A percentile compares a stretch with the other conserved stretches of the same genome.
Evolutionary conservation across 2,888 invertebrate genomes (phyloP).

Genomic region (Ichneumoninae sp.): DNA sequence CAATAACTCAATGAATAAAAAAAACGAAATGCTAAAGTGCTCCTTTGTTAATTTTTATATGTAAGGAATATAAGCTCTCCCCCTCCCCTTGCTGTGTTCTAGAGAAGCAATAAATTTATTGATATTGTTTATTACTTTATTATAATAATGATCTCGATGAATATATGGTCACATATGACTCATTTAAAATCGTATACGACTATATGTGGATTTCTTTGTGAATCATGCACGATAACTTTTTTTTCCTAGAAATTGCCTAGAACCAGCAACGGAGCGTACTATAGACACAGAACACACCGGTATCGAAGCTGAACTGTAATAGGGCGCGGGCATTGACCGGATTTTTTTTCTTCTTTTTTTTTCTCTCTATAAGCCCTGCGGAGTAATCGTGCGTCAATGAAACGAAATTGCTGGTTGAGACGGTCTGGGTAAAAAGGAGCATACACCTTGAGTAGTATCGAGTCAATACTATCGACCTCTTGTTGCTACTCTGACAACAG

Average conservation of each 20-base stretch:
- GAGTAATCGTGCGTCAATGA: conserved; percentile 15
- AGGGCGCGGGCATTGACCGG: not conserved
- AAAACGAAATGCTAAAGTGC: too few relatives aligned
- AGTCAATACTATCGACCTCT: conserved; percentile 23
- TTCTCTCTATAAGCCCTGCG: not conserved
- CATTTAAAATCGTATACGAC: not conserved
- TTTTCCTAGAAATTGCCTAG: not conserved
- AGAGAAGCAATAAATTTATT: too few relatives aligned
- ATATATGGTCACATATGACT: not conserved
- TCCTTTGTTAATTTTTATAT: too few relatives aligned
- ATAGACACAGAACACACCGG: not conserved
- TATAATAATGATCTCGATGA: not conserved
- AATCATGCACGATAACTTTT: too few relatives aligned
- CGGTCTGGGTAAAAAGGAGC: conserved; percentile 20
- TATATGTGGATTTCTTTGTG: not conserved
- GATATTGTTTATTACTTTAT: too few relatives aligned
- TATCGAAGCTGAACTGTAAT: not conserved
- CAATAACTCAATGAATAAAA: not conserved
- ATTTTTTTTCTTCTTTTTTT: not conserved
- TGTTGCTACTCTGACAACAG: conserved; percentile 13
- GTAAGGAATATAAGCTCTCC: too few relatives aligned
- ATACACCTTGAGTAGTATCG: conserved; percentile 5
- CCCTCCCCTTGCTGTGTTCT: too few relatives aligned
- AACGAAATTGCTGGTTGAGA: conserved; percentile 28
- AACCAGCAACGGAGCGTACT: not conserved